Base-by-base conservation (phyloP, 2,797 vertebrate genomes). In the Acanthopagrus latus region DNA sequence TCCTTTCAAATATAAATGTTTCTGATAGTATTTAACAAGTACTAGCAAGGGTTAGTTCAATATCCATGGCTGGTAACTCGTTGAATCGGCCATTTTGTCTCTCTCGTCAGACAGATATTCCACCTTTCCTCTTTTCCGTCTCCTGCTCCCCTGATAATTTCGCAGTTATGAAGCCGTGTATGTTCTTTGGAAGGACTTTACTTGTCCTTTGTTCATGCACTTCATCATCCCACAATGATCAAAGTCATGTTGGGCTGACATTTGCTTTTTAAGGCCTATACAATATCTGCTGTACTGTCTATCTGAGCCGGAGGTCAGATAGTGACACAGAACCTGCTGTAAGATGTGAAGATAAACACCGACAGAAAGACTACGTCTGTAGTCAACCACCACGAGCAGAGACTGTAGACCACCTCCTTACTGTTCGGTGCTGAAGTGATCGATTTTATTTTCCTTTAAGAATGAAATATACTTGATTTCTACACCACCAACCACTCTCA, bases 181-280 rank as follows among this genome's bases (percentile, higher is more conserved):
- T 27, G 17, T 23, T 75, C 57, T 70, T 70, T 48, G 60, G 13
- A 68, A 75, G 50, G 64, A 23, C 54, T 71, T 64, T 47, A 4
- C 29, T 46, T 6, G 23, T 44, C 14, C 58, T 74, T 71, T 76
- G 54, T 71, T 47, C 8, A 4, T 4, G 6, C 46, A 48, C 56
- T 44, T 63, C 29, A 55, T 29, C 71, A 57, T 43, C 50, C 66
- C 20, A 68, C 14, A 13, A 59, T 59, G 62, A 86, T 81, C 54
- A 74, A 82, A 70, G 13, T 56, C 59, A 44, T 58, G 29, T 20
- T 41, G 47, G 6, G 44, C 47, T 71, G 54, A 54, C 25, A 5
- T 79, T 82, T 69, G 57, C 77, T 72, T 79, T 67, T 25, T 33
- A 51, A 86, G 74, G 20, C 11, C 38, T 55, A 11, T 57, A 67